A percentile compares a stretch with the other conserved stretches of the same genome.
Conservation (phyloP, 1,140 invertebrate species). For the Macrocentrus cingulum region DNA sequence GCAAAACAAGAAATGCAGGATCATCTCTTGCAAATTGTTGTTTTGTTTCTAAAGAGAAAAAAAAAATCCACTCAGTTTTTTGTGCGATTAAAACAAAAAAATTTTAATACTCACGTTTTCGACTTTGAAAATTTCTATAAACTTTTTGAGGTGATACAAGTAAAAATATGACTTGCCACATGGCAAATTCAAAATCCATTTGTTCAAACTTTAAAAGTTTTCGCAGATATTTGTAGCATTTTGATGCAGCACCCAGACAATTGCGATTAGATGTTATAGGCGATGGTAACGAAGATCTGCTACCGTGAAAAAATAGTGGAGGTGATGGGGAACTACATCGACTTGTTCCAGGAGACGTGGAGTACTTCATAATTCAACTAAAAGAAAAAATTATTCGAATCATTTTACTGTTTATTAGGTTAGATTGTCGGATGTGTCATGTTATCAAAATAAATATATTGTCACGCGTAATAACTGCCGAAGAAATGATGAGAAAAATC, state of each 20-base stretch:
- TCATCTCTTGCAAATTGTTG: slow-evolving; percentile 99
- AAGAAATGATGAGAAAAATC: too few relatives aligned
- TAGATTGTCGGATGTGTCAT: too few relatives aligned
- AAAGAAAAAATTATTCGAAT: too few relatives aligned
- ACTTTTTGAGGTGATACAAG: slow-evolving; percentile 96
- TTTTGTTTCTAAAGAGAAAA: slow-evolving; percentile 86
- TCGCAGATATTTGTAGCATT: slow-evolving; percentile 90
- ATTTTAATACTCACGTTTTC: slow-evolving; percentile 84
- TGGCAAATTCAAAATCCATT: slow-evolving; percentile 99
- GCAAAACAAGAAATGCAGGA: slow-evolving; percentile 94
- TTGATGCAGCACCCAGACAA: slow-evolving; percentile 83
- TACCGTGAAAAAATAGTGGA: slow-evolving; percentile 34
- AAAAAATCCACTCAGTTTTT: slow-evolving; percentile 32
- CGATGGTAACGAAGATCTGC: slow-evolving; percentile 52
- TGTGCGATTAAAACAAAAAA: too few relatives aligned
- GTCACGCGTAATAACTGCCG: too few relatives aligned
- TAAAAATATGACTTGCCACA: slow-evolving; percentile 98
- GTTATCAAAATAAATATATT: too few relatives aligned
- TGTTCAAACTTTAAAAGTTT: slow-evolving; percentile 92
- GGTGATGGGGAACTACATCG: slow-evolving; percentile 50
- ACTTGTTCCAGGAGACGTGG: slow-evolving; percentile 63
- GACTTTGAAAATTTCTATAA: slow-evolving; percentile 96
- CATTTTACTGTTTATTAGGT: too few relatives aligned
- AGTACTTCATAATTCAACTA: slow-evolving; percentile 67
- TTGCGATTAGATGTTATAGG: slow-evolving; percentile 63